Evolutionary conservation across 2,113 vertebrate genomes (phyloP), one percentile per base, ranked within the genome.

Genomic region (Thunnus maccoyii): DNA sequence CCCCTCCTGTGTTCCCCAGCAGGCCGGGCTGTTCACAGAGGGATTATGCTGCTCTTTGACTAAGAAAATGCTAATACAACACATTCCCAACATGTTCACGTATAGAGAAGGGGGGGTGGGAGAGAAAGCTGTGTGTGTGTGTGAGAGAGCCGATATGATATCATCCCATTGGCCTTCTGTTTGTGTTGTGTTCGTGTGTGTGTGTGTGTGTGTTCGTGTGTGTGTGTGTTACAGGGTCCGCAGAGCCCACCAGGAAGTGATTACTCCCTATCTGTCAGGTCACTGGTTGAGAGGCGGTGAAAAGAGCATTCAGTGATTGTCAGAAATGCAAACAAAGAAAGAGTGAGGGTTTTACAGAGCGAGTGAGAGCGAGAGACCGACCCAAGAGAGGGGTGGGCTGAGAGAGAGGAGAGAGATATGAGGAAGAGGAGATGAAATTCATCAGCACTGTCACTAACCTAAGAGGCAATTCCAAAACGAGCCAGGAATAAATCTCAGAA

Each of bases 51-150:
- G 89, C 88, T 88, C 83, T 91, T 89, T 93, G 82, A 91, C 74
- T 85, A 89, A 84, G 91, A 93, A 94, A 93, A 86, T 72, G 92
- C 93, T 90, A 92, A 90, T 93, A 84, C 89, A 90, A 93, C 94
- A 93, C 94, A 94, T 95, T 95, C 93, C 91, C 88, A 75, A 67
- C 78, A 87, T 91, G 92, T 90, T 93, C 92, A 92, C 79, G 54
- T 87, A 89, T 72, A 78, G 82, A 82, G 83, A 69, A 63, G 85
- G 78, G 76, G 83, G 64, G 65, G 77, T 54, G 83, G 25, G 87
- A 66, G 82, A 48, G 86, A 83, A 32, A 63, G 76, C 51, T 56
- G 7, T 66, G 50, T 44, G 64, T 64, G 78, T 78, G 64, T 68
- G 77, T 71, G 72, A 44, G 81, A 66, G 84, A 84, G 85, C 76